Evolutionary conservation across 2,888 invertebrate genomes (phyloP), one percentile per base, ranked within the genome.

Genomic region (Blomia tropicalis): DNA sequence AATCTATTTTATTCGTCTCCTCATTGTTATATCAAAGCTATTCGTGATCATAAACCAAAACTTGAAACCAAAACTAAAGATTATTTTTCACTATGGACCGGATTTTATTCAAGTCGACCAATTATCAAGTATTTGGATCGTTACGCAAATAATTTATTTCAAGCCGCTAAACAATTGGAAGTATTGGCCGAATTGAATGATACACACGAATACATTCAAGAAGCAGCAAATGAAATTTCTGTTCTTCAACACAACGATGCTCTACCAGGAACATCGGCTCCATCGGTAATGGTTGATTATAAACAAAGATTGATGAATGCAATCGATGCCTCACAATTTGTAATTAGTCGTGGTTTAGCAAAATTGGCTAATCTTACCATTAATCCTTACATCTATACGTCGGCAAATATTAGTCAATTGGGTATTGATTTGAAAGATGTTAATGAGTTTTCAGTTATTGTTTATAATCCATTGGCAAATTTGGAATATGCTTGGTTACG

Each of bases 81-180:
- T 71, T 91, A 90, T 77, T 89, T 92, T 73, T 92, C 92, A 0
- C 95, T 82, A 71, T 98, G 95, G 96, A 90, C 92, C 0, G 96
- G 68, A 0, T 89, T 86, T 70, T 90, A 82, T 70, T 83, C 85
- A 0, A 88, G 88, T 0, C 77, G 87, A 31, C 67, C 74, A 4
- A 71, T 73, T 2, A 67, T 75, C 14, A 77, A 77, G 64, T 68
- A 71, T 11, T 73, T 72, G 66, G 72, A 72, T 25, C 67, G 75
- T 63, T 36, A 68, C 17, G 70, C 73, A 1, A 73, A 73, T 65
- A 72, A 71, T 64, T 70, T 74, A 54, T 67, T 76, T 2, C 65
- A 64, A 25, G 25, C 27, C 11, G 25, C 43, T 7, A 64, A 64
- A 31, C 64, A 64, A 27, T 23, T 65, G 29, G 44, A 64, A 11